Base-by-base conservation (phyloP, 2,797 vertebrate genomes). In the Sandelia bainsii region DNA sequence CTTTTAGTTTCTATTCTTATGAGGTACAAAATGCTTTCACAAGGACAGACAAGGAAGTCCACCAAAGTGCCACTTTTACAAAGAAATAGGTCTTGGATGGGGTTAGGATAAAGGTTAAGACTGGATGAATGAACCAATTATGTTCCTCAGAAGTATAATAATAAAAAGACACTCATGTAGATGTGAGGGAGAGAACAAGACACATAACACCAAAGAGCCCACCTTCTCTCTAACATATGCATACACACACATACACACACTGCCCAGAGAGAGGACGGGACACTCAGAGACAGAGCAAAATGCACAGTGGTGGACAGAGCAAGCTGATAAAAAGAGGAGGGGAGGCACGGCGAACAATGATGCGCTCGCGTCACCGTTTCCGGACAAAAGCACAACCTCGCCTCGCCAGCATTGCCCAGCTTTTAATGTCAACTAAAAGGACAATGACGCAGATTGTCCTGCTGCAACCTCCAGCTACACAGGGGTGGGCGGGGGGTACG, bases 341-440 rank as follows among this genome's bases (percentile, higher is more conserved):
- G 0, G 16, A 29, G 23, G 10, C 39, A 5, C 14, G 8, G 19
- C 1, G 40, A 69, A 79, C 80, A 80, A 72, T 56, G 48, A 25
- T 13, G 20, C 14, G 14, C 46, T 70, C n/a, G 27, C 63, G 39
- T 85, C 84, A 79, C 37, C 0, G 2, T 19, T 29, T 13, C 56
- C 23, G 44, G 67, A 83, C 75, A 82, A 84, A 82, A 79, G 71
- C 73, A 29, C 57, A 46, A 79, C 76, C 83, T 85, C 69, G 20
- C 50, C 65, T 75, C 42, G 4, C 45, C 64, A 48, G 56, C 78
- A 58, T 53, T 51, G 8, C 64, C 32, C 1, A 2, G 61, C 71
- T 72, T 79, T 82, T 87, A 87, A 86, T 82, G 84, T 86, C 87
- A 80, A 76, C 39, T 57, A 10, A 85, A 84, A 89, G 81, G 76